Conservation (phyloP, 2,888 invertebrate genomes). For the Mylabris sibirica region DNA sequence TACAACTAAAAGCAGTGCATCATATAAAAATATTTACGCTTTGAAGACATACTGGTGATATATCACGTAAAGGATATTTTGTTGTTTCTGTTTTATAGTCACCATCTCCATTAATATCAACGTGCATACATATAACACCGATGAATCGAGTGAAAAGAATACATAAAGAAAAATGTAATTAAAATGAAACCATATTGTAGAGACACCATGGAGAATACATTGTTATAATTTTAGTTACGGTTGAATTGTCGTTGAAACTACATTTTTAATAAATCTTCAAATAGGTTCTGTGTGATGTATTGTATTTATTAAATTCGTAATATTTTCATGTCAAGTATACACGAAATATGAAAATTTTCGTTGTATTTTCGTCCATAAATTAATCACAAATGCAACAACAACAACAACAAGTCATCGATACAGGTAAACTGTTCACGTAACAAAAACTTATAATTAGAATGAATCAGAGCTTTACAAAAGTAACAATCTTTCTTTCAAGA, state of each 20-base stretch:
- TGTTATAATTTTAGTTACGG: neutral
- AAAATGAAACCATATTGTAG: conserved; percentile 1
- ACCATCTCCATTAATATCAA: neutral
- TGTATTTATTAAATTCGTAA: neutral
- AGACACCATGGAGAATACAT: neutral
- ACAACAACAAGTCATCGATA: neutral
- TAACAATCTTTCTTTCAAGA: neutral
- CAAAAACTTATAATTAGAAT: neutral
- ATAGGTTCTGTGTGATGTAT: neutral
- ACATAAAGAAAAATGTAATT: neutral
- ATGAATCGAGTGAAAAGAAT: neutral
- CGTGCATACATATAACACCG: neutral
- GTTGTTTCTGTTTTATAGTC: neutral
- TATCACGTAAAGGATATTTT: neutral
- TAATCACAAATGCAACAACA: neutral
- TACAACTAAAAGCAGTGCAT: neutral
- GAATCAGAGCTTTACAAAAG: neutral
- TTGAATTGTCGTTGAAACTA: neutral
- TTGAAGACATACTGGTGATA: neutral
- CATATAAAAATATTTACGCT: neutral
- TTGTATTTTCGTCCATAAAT: neutral
- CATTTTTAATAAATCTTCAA: neutral
- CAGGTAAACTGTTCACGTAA: neutral
- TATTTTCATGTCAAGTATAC: neutral
- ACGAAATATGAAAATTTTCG: neutral